Conservation (phyloP, 2,113 vertebrate species). For the Pungitius pungitius region DNA sequence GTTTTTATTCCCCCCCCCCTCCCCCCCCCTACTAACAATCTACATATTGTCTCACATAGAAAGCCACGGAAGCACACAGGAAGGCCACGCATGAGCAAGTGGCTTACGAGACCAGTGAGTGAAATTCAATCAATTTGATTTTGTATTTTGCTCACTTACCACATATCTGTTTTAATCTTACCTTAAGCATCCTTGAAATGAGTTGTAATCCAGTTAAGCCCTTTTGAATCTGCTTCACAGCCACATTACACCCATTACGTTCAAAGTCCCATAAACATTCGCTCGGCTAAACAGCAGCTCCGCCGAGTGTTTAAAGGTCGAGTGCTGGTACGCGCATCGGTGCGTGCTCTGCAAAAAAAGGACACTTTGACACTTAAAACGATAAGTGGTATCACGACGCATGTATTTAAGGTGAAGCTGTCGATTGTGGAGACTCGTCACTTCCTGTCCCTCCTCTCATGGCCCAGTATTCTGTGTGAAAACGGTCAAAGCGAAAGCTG, state of each 20-base stretch:
- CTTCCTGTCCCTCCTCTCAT: neutral
- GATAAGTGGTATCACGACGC: neutral
- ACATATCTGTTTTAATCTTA: slow-evolving; percentile 83
- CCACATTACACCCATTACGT: slow-evolving; percentile 68
- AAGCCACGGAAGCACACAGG: slow-evolving; percentile 37
- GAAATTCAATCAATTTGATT: slow-evolving; percentile 75
- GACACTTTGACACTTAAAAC: neutral
- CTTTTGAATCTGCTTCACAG: slow-evolving; percentile 77
- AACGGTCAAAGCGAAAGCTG: neutral
- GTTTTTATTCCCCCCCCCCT: slow-evolving; percentile 2
- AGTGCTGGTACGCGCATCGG: neutral
- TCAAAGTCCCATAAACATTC: slow-evolving; percentile 67
- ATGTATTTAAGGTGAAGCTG: neutral
- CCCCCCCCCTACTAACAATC: slow-evolving; percentile 21
- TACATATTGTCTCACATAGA: slow-evolving; percentile 38
- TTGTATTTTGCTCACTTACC: slow-evolving; percentile 75
- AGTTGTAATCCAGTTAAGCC: slow-evolving; percentile 82
- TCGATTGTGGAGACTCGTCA: neutral
- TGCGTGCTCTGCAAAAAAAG: neutral
- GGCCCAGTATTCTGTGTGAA: neutral
- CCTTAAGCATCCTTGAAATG: slow-evolving; percentile 82
- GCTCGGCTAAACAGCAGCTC: slow-evolving; percentile 55
- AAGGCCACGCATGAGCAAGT: slow-evolving; percentile 50
- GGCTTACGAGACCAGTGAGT: slow-evolving; percentile 56
- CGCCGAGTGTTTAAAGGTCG: slow-evolving; percentile 34